These are phyloP conservation scores for Emydura subglobosa DNA, from an alignment of 2,113 vertebrate genomes.

Conservation along the genomic window DNA sequence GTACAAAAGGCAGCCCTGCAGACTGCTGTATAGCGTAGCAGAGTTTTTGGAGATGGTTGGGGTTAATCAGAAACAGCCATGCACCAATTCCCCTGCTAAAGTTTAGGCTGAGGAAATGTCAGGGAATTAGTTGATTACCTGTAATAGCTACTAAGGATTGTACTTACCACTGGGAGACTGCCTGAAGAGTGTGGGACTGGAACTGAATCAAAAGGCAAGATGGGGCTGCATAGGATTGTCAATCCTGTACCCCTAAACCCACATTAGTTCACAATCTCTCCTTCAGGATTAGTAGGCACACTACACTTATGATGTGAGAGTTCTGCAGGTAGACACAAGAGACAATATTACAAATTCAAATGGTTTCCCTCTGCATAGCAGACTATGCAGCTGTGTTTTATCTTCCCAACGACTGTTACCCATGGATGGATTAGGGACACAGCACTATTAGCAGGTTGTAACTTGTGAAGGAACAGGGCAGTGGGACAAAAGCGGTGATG, in stretches of 20 bases:
- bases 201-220: accelerated
- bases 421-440: accelerated
- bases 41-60: neutral
- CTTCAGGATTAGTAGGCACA: neutral
- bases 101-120: neutral
- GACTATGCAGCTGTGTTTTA: neutral
- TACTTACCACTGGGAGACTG: accelerated
- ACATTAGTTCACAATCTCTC: neutral
- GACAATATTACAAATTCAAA: neutral
- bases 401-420: neutral
- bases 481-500: neutral
- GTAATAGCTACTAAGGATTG: neutral
- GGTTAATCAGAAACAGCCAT: neutral
- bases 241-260: neutral
- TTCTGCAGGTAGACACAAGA: neutral
- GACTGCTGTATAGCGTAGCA: neutral
- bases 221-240: neutral
- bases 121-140: neutral
- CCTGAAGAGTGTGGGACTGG: neutral
- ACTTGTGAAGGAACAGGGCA: neutral
- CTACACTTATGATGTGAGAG: accelerated
- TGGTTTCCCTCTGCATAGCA: neutral
- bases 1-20: neutral
- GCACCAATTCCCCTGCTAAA: neutral
- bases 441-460: neutral